phyloP scores from a whole-genome alignment of 2,113 vertebrate species.

The Hemichromis elongatus region DNA sequence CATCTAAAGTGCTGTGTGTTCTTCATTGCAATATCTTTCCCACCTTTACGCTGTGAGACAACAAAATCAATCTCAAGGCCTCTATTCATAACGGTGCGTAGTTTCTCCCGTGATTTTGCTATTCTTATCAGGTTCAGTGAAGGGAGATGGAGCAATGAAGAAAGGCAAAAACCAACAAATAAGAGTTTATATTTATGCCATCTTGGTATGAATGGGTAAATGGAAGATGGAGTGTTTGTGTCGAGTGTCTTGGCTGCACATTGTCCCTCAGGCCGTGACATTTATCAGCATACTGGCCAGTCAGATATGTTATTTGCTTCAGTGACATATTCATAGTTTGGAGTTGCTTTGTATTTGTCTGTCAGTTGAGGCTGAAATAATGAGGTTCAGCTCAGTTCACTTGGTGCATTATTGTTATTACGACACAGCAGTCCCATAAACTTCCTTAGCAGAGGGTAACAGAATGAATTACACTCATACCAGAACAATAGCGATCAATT shows the following conservation, averaged over 20 bases:
- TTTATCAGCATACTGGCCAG: conserved; percentile 26
- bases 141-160: not conserved
- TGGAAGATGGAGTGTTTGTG: not conserved
- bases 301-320: conserved; percentile 26
- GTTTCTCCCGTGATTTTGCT: not conserved
- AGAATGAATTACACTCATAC: conserved; percentile 5
- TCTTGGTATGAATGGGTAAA: not conserved
- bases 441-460: not conserved
- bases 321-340: conserved; percentile 39
- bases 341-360: conserved; percentile 31
- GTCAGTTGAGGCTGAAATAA: conserved; percentile 29
- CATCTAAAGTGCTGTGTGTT: not conserved
- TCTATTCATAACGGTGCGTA: not conserved
- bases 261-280: conserved; percentile 16
- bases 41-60: conserved; percentile 3
- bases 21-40: conserved; percentile 1
- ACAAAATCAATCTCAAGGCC: conserved; percentile 23
- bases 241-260: not conserved
- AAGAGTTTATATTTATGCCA: not conserved
- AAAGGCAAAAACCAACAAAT: not conserved
- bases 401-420: conserved; percentile 16
- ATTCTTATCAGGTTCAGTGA: not conserved
- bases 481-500: conserved; percentile 38
- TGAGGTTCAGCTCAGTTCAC: conserved; percentile 37
- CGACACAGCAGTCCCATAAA: not conserved